A percentile compares a stretch with the other conserved stretches of the same genome.
Conservation (phyloP, 2,888 invertebrate species). For the Cantharis nigra region DNA sequence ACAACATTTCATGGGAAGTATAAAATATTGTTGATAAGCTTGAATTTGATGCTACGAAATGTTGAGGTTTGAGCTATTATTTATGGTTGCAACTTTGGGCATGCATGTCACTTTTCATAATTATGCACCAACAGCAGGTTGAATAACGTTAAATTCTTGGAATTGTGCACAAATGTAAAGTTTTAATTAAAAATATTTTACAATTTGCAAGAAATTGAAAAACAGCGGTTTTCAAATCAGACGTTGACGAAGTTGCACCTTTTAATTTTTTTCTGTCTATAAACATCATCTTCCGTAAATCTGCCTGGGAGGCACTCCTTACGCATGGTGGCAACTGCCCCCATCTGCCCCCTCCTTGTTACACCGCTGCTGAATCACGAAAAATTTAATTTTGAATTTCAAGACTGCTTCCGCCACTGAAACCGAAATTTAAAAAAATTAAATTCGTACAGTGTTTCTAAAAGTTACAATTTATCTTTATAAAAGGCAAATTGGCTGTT, state of each 20-base stretch:
- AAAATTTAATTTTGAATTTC: too few relatives aligned
- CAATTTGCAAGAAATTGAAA: not conserved
- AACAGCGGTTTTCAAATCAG: not conserved
- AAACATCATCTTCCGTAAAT: too few relatives aligned
- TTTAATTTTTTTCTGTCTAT: too few relatives aligned
- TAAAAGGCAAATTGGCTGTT: not conserved
- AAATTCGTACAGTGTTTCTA: not conserved
- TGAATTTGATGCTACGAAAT: constrained; percentile 26
- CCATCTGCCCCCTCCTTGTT: not conserved
- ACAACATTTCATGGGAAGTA: constrained; percentile 10
- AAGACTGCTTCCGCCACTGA: not conserved
- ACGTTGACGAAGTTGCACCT: not conserved
- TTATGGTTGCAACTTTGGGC: constrained; percentile 21
- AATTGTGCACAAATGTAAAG: not conserved
- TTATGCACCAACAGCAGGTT: constrained; percentile 6
- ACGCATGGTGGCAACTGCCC: too few relatives aligned
- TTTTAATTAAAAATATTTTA: not conserved
- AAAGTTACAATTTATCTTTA: not conserved
- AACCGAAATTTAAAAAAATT: not conserved
- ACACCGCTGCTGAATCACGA: too few relatives aligned
- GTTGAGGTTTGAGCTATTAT: not conserved
- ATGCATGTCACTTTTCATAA: constrained; percentile 7
- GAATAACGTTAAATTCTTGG: not conserved
- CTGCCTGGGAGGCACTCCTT: too few relatives aligned
- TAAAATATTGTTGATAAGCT: constrained; percentile 24